Base-by-base conservation (phyloP, 1,140 invertebrate species). In the Aphidius ervi region DNA sequence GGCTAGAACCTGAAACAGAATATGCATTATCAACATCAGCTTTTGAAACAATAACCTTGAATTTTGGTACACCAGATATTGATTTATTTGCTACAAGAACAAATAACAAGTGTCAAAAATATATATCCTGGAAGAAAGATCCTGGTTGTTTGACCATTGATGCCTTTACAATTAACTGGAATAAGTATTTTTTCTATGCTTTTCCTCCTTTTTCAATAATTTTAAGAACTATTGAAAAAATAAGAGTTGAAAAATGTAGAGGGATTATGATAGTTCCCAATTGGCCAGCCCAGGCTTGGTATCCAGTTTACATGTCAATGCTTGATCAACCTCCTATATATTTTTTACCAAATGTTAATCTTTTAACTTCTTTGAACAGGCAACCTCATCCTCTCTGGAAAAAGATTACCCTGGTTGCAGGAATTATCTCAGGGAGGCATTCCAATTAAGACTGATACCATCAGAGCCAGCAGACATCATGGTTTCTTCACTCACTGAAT, bases 81-180 rank as follows among this genome's bases (percentile, higher is more conserved):
- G 70, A 70, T 61, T 20, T 68, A n/a, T 72, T 72, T 64, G 69
- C 69, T 2, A 62, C 58, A 5, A 61, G 63, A 62, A 39, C 54
- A 8, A 73, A 73, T 53, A 37, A 45, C 3, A 73, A 71, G 65
- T 68, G 67, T 56, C 42, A 58, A 9, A n/a, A 16, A 16, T 72
- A 65, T 58, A 47, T 70, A 31, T 69, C 67, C 5, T 71, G 71
- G 69, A 20, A 52, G 9, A 47, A 46, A 39, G 70, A 74, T 47
- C 70, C 69, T 9, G 66, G 60, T 9, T 20, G 62, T 7, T 43
- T 58, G 16, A 50, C 50, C 3, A 58, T 70, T 42, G 69, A 74
- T 61, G 69, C 69, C 1, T 72, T 72, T 61, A 72, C 68, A 7
- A 55, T 73, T 5, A 41, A 52, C 42, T 73, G 70, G 67, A 65